phyloP scores from a whole-genome alignment of 2,113 vertebrate species.

The Mustelus asterias region DNA sequence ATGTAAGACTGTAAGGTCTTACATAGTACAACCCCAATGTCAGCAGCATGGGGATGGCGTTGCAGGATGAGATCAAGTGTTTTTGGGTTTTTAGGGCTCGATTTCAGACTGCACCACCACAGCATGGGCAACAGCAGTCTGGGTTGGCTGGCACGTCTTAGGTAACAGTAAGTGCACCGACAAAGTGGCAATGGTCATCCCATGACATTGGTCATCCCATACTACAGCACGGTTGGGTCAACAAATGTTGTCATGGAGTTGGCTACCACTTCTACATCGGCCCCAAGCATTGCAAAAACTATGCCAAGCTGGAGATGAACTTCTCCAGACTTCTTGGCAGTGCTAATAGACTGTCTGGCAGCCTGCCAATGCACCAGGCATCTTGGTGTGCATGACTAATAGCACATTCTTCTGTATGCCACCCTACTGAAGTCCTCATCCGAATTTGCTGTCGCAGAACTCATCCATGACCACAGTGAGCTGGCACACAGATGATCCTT shows the following conservation, averaged over 20 bases:
- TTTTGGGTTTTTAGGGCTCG: too few relatives aligned
- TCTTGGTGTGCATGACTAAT: not conserved
- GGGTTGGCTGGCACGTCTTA: too few relatives aligned
- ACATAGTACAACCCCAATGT: too few relatives aligned
- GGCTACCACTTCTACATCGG: not conserved
- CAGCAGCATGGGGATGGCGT: too few relatives aligned
- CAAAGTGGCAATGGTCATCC: too few relatives aligned
- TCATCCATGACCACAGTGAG: too few relatives aligned
- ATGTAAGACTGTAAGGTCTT: too few relatives aligned
- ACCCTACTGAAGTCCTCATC: not conserved
- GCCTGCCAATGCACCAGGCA: not conserved
- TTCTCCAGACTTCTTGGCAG: not conserved
- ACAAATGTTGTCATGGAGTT: not conserved
- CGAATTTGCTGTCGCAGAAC: not conserved
- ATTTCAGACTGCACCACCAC: too few relatives aligned
- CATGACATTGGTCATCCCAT: not conserved
- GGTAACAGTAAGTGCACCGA: too few relatives aligned
- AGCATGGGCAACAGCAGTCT: too few relatives aligned
- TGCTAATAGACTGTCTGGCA: not conserved
- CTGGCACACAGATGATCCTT: too few relatives aligned
- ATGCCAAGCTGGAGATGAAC: not conserved
- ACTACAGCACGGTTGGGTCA: not conserved
- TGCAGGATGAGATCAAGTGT: too few relatives aligned
- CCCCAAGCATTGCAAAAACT: not conserved
- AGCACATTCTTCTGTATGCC: not conserved